phyloP scores from a whole-genome alignment of 2,113 vertebrate genomes.

The Entelurus aequoreus region DNA sequence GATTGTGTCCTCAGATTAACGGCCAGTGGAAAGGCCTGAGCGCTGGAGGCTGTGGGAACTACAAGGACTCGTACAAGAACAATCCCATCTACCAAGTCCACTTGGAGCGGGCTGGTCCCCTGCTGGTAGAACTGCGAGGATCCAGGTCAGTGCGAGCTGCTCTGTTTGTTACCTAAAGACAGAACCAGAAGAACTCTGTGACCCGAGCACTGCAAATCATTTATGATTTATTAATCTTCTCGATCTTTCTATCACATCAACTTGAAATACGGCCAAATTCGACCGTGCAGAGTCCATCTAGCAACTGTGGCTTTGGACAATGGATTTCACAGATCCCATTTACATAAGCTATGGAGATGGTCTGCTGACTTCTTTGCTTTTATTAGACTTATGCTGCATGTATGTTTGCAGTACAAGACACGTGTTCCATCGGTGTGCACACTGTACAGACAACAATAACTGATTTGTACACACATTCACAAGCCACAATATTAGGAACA shows the following conservation, averaged over 20 bases:
- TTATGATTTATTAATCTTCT: background rate
- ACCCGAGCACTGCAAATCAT: background rate
- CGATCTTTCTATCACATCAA: background rate
- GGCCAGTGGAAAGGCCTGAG: conserved; percentile 91
- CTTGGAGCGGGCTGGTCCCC: conserved; percentile 83
- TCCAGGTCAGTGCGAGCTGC: conserved; percentile 77
- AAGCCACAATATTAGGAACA: too few species aligned
- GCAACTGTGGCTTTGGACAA: background rate
- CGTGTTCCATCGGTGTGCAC: too few species aligned
- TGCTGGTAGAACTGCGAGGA: conserved; percentile 91
- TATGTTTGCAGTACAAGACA: too few species aligned
- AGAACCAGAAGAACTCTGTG: background rate
- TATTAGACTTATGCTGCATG: too few species aligned
- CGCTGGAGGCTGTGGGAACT: conserved; percentile 94
- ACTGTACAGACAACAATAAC: too few species aligned
- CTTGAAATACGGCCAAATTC: background rate
- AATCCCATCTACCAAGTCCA: conserved; percentile 94
- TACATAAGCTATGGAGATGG: background rate
- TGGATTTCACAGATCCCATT: background rate
- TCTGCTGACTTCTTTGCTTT: background rate
- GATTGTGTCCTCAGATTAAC: conserved; percentile 75
- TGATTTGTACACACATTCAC: too few species aligned
- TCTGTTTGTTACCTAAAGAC: background rate
- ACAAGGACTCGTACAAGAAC: conserved; percentile 88
- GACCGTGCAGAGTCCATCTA: background rate